Conservation (phyloP, 2,888 invertebrate genomes). For the Cheilosia vulpina region DNA sequence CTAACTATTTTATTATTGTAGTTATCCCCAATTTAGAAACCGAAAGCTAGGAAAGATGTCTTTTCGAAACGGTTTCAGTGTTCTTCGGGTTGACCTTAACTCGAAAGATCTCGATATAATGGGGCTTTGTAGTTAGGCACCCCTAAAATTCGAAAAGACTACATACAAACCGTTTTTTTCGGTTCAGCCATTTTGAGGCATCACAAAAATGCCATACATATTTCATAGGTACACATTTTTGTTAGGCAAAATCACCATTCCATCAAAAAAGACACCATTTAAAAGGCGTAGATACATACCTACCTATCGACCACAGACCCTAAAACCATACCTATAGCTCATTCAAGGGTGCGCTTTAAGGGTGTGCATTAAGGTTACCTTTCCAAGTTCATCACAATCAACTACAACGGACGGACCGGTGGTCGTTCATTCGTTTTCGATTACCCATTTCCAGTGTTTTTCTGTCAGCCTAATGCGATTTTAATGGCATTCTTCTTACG, state of each 20-base stretch:
- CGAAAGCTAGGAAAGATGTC: too few relatives aligned
- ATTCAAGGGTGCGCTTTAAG: conserved; percentile 69
- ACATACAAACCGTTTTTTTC: not conserved
- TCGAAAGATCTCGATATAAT: too few relatives aligned
- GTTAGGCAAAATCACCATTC: conserved; percentile 19
- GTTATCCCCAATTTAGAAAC: too few relatives aligned
- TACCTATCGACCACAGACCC: conserved; percentile 2
- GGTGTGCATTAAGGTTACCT: conserved; percentile 57
- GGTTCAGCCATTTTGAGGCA: not conserved
- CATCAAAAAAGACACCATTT: conserved; percentile 42
- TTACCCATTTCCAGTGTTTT: conserved; percentile 60
- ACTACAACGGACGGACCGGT: conserved; percentile 29
- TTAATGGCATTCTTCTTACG: conserved; percentile 71
- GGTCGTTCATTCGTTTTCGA: conserved; percentile 68
- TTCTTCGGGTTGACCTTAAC: too few relatives aligned
- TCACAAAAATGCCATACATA: not conserved
- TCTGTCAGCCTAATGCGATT: conserved; percentile 69
- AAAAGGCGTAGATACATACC: conserved; percentile 27
- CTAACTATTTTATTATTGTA: too few relatives aligned
- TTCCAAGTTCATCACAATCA: conserved; percentile 47
- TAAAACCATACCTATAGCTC: conserved; percentile 41
- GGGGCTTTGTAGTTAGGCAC: too few relatives aligned
- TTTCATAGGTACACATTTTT: not conserved
- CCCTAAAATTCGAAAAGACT: too few relatives aligned
- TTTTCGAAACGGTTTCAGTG: too few relatives aligned